Percentiles rank a stretch among this genome's conserved stretches.
Evolutionary conservation across 2,797 vertebrate species (phyloP).

Genomic region (Peromyscus aztecus): DNA sequence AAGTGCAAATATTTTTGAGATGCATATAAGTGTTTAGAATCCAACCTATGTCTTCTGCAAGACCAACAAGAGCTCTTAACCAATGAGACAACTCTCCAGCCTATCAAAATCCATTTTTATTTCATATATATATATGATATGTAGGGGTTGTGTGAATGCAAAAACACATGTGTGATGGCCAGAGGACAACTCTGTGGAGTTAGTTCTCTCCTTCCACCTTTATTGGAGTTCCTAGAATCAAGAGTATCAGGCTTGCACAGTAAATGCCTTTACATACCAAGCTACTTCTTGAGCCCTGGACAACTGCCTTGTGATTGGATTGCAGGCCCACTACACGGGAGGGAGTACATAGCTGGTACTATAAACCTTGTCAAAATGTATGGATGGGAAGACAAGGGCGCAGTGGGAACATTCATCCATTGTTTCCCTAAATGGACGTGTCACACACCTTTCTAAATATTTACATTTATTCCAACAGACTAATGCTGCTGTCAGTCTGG

Average conservation of each 20-base stretch:
- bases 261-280: background rate
- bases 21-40: background rate
- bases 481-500: background rate
- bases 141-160: too few relatives aligned
- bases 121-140: too few relatives aligned
- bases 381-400: too few relatives aligned
- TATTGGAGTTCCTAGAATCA: background rate
- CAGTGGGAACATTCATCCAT: background rate
- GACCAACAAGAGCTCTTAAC: background rate
- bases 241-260: background rate
- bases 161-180: too few relatives aligned
- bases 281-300: background rate
- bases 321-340: background rate
- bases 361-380: background rate
- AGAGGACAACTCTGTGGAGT: background rate
- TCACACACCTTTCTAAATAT: background rate
- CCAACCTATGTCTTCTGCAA: background rate
- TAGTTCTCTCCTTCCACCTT: background rate
- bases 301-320: background rate
- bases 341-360: background rate
- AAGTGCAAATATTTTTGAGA: background rate
- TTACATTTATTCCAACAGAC: background rate
- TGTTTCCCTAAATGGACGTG: background rate
- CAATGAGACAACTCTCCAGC: background rate
- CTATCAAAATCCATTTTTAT: background rate